Evolutionary conservation across 2,797 vertebrate species (phyloP).

Genomic region (Danio choprae): DNA sequence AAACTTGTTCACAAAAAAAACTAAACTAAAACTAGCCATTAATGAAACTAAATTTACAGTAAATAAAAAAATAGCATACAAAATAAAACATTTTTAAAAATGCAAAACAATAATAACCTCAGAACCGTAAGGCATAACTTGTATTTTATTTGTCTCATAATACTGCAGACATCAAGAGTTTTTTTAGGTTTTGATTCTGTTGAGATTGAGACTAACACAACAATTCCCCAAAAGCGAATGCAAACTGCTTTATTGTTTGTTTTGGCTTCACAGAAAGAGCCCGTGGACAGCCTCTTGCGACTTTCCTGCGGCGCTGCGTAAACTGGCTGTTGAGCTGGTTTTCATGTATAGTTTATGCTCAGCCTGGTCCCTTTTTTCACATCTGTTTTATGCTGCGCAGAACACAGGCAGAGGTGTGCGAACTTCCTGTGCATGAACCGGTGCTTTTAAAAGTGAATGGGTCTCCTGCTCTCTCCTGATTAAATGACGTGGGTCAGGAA

Average conservation of each 20-base stretch:
- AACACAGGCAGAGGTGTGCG: background rate
- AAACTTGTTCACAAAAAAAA: no score
- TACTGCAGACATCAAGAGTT: background rate
- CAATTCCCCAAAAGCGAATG: no score
- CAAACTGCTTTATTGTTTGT: background rate
- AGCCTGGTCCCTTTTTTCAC: conserved; percentile 2
- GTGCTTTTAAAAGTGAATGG: conserved; percentile 64
- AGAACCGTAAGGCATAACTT: background rate
- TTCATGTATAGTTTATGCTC: conserved; percentile 33
- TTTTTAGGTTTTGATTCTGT: no score
- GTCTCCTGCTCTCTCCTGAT: conserved; percentile 78
- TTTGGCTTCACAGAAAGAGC: conserved; percentile 10
- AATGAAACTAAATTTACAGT: no score
- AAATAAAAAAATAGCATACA: no score
- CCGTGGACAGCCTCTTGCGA: background rate
- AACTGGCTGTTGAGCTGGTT: conserved; percentile 2
- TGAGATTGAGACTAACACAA: background rate
- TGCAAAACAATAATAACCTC: no score
- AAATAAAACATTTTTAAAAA: no score
- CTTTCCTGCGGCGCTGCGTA: background rate
- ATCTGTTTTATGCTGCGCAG: background rate
- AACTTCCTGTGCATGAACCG: conserved; percentile 59
- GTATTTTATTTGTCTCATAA: background rate
- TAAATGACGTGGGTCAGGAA: conserved; percentile 82
- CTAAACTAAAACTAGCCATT: no score